Evolutionary conservation across 1,140 invertebrate species (phyloP), one percentile per base, ranked within the genome.

Genomic region (Drosophila fuyamai): DNA sequence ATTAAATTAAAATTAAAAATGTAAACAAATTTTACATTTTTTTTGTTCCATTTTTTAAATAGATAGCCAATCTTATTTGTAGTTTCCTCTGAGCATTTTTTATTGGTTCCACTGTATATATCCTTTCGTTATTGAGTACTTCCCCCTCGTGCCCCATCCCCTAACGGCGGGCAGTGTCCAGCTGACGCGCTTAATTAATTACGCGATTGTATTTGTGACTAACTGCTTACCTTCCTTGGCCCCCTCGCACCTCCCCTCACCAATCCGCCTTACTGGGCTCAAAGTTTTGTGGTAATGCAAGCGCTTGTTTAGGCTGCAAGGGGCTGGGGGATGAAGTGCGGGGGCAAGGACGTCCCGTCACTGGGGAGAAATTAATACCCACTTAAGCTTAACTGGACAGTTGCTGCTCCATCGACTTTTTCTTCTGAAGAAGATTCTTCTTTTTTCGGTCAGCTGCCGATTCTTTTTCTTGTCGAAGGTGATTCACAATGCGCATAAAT

Each of bases 171-270:
- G 51, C 76, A 80, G 47, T 72, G 82, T 88, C 77, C 84, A 81
- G 84, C 81, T 89, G 84, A 79, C 85, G 86, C 48, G 84, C 81
- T 85, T 86, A 89, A 89, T 89, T 89, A 89, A 89, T 90, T 89
- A 89, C 85, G 78, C 84, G 84, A 88, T 89, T 88, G 82, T 86
- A 85, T 85, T 86, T 81, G 83, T 86, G 82, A 86, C 79, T 86
- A 85, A 85, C 82, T 81, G 82, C 71, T 61, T 66, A 73, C 68
- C 47, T 23, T 23, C 54, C 46, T 46, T 36, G 8, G 5, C 23
- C 43, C 16, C 23, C 38, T 13, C 38, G 27, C n/a, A 63, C 58
- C 18, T 16, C 47, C 43, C 44, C 14, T 18, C 23, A 13, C 32
- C 4, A 9, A 12, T 27, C 4, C 9, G 4, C 46, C 9, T 7